These are phyloP conservation scores for Aselliscus stoliczkanus DNA, from an alignment of 2,797 vertebrate species.

Conservation along the genomic window DNA sequence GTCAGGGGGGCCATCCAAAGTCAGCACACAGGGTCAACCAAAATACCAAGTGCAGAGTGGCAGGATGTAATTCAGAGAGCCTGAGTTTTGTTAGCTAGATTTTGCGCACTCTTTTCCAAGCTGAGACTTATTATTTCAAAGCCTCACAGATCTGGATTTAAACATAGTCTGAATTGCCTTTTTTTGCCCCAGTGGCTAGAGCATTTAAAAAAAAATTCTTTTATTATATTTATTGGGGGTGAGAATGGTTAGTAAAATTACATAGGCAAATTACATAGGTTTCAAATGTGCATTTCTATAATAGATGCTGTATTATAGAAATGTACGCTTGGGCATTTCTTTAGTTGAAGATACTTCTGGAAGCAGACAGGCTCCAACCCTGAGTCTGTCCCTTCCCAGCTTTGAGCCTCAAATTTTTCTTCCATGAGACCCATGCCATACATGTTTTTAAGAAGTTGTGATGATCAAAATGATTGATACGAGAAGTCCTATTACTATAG, in stretches of 20 bases:
- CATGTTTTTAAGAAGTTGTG: neutral
- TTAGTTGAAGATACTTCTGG: neutral
- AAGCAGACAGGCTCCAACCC: neutral
- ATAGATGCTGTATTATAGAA: too few relatives aligned
- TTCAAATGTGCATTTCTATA: too few relatives aligned
- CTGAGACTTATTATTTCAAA: neutral
- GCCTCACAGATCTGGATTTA: neutral
- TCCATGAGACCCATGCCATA: neutral
- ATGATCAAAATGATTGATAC: neutral
- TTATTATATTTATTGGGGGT: too few relatives aligned
- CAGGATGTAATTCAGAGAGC: neutral
- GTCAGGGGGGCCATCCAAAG: neutral
- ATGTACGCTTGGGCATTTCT: neutral
- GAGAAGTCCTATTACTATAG: neutral
- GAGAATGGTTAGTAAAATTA: too few relatives aligned
- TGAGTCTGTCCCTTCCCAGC: neutral
- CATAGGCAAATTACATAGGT: too few relatives aligned
- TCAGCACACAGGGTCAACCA: neutral
- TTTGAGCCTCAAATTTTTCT: neutral
- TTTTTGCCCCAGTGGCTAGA: neutral
- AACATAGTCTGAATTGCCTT: neutral
- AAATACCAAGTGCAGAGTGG: neutral
- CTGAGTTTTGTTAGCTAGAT: neutral
- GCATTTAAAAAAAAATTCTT: too few relatives aligned
- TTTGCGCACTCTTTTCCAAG: neutral